Evolutionary conservation across 2,888 invertebrate genomes (phyloP).

Genomic region (Cartodere bifasciata): DNA sequence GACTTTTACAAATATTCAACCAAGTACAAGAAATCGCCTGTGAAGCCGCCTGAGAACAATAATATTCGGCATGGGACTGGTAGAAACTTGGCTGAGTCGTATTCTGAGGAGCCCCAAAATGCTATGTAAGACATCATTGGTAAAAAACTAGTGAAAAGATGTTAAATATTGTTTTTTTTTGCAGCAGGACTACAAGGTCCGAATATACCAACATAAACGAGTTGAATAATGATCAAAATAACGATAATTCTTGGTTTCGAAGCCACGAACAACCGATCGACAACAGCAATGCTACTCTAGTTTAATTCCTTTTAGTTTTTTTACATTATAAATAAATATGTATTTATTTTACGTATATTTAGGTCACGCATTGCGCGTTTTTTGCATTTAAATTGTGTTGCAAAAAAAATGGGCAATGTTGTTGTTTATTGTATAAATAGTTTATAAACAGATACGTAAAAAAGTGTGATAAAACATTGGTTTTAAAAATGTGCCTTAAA

Average conservation of each 20-base stretch:
- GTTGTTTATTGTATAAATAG: too few species aligned
- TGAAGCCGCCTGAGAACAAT: slow-evolving; percentile 13
- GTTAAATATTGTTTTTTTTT: slow-evolving; percentile 8
- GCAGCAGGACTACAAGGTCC: slow-evolving; percentile 18
- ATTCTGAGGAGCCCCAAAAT: too few species aligned
- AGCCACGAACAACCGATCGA: slow-evolving; percentile 27
- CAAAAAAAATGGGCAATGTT: too few species aligned
- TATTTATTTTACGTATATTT: too few species aligned
- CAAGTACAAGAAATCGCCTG: slow-evolving; percentile 60
- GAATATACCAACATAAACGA: slow-evolving; percentile 18
- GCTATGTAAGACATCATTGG: background rate
- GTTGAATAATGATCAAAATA: too few species aligned
- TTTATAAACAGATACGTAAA: too few species aligned
- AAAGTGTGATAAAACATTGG: too few species aligned
- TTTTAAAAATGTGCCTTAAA: too few species aligned
- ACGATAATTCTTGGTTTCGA: slow-evolving; percentile 45
- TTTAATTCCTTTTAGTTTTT: too few species aligned
- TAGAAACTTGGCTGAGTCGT: slow-evolving; percentile 6
- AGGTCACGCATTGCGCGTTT: too few species aligned
- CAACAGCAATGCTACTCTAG: slow-evolving; percentile 19
- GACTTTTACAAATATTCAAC: slow-evolving; percentile 97
- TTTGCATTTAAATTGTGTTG: too few species aligned
- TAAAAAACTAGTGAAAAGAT: slow-evolving; percentile 1
- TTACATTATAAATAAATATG: too few species aligned
- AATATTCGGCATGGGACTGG: slow-evolving; percentile 1